Conservation (phyloP, 1,140 invertebrate species). For the Frieseomelitta varia region DNA sequence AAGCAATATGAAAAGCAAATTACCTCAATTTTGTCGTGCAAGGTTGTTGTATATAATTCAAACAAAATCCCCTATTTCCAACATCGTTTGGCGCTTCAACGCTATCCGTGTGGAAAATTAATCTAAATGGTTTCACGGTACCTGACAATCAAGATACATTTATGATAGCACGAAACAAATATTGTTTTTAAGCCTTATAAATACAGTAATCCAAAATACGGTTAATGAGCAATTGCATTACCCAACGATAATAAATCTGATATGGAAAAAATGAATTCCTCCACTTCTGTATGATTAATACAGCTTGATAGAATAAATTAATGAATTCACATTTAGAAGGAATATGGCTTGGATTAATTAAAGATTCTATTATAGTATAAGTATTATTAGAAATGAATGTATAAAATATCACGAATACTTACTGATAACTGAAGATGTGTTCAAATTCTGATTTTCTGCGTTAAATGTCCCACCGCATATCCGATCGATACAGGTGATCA, state of each 20-base stretch:
- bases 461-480: slow-evolving; percentile 89
- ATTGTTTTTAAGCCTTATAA: not conserved
- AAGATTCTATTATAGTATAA: too few relatives aligned
- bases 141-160: slow-evolving; percentile 81
- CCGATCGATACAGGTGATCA: slow-evolving; percentile 86
- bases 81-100: slow-evolving; percentile 88
- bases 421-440: slow-evolving; percentile 85
- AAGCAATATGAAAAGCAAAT: not conserved
- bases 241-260: too few relatives aligned
- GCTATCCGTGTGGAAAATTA: slow-evolving; percentile 89
- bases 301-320: too few relatives aligned
- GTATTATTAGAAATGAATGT: not conserved
- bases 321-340: too few relatives aligned
- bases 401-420: slow-evolving; percentile 73
- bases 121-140: slow-evolving; percentile 89
- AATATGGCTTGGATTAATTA: too few relatives aligned
- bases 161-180: not conserved
- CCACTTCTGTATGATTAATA: too few relatives aligned
- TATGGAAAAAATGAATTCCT: too few relatives aligned
- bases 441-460: slow-evolving; percentile 84
- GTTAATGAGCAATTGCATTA: too few relatives aligned
- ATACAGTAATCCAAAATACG: too few relatives aligned
- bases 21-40: slow-evolving; percentile 84
- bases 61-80: slow-evolving; percentile 90
- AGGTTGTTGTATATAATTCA: slow-evolving; percentile 92